Percentiles rank a stretch among this genome's conserved stretches.
Evolutionary conservation across 92 coral and sea anemone species (phyloP).

Genomic region (Phenganax stokvisi): DNA sequence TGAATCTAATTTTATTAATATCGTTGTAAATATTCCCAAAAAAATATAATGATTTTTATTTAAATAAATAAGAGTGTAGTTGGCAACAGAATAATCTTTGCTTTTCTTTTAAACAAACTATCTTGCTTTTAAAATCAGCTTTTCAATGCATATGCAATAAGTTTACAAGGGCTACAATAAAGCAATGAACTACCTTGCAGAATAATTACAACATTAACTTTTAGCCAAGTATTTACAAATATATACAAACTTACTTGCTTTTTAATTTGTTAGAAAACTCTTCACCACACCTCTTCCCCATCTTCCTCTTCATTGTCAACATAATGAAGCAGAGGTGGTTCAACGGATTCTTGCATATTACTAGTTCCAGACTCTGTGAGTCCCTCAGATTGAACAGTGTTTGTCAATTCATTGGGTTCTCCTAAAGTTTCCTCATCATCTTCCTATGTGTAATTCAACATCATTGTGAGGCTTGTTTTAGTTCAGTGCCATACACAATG

Average conservation of each 20-base stretch:
- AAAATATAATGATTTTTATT: background rate
- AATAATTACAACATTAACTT: background rate
- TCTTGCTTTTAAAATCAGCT: background rate
- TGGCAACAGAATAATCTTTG: background rate
- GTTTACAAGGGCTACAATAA: background rate
- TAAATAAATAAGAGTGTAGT: background rate
- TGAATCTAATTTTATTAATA: background rate
- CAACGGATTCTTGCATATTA: slow-evolving; percentile 28
- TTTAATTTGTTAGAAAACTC: background rate
- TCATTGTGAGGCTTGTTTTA: background rate
- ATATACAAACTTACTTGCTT: background rate
- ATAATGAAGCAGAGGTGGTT: slow-evolving; percentile 34
- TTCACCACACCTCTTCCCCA: slow-evolving; percentile 23
- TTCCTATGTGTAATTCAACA: background rate
- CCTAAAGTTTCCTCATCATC: slow-evolving; percentile 1
- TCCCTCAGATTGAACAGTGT: slow-evolving; percentile 24
- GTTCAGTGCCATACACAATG: background rate
- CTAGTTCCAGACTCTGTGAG: slow-evolving; percentile 20
- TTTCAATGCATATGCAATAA: background rate
- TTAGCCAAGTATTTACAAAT: background rate
- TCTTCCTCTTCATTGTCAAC: slow-evolving; percentile 13
- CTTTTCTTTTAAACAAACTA: background rate
- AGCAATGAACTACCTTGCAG: background rate
- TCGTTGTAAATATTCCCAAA: slow-evolving; percentile 8
- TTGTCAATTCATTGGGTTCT: slow-evolving; percentile 8